Conservation (phyloP, 2,113 vertebrate species). For the Phylloscopus trochilus region DNA sequence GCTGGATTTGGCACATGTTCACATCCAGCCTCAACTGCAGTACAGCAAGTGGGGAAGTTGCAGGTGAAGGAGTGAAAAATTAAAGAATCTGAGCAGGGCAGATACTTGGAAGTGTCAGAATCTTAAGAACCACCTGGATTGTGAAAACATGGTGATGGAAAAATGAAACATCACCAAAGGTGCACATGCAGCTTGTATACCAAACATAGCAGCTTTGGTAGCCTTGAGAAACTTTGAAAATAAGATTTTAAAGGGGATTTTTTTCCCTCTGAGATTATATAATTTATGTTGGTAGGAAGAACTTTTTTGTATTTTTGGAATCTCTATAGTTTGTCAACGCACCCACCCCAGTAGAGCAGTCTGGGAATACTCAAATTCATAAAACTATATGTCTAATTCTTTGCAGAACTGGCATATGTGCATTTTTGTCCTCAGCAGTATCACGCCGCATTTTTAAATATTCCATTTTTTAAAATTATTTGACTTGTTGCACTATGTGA, state of each 20-base stretch:
- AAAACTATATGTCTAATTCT: neutral
- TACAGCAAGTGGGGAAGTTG: neutral
- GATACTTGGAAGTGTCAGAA: neutral
- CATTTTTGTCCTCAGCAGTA: neutral
- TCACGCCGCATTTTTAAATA: neutral
- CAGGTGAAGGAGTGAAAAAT: neutral
- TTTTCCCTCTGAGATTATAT: rapidly evolving
- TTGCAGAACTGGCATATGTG: neutral
- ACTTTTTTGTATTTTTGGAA: neutral
- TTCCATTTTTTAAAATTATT: neutral
- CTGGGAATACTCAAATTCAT: neutral
- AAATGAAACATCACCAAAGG: rapidly evolving
- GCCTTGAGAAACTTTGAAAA: neutral
- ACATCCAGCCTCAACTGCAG: neutral
- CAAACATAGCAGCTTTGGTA: neutral
- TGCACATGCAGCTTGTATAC: neutral
- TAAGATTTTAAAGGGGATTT: neutral
- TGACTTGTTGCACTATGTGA: neutral
- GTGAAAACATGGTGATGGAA: neutral
- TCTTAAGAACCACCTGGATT: neutral
- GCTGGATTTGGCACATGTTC: neutral
- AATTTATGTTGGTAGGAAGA: neutral
- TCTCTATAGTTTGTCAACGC: neutral
- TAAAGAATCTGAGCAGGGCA: neutral
- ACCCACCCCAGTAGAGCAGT: neutral